phyloP scores from a whole-genome alignment of 2,888 invertebrate species.

The Mechanitis messenoides region DNA sequence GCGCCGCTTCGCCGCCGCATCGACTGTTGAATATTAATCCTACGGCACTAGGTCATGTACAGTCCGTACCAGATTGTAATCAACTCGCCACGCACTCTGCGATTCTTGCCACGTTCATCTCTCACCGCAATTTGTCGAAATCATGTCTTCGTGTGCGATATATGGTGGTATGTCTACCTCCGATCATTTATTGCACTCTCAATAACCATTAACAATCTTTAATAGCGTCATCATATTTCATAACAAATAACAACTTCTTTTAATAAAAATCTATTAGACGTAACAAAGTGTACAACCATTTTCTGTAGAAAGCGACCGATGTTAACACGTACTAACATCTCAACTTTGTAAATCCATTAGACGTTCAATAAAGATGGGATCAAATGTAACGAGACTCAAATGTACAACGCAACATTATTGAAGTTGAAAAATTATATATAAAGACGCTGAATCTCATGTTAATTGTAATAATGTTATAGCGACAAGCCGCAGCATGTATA shows the following conservation, averaged over 20 bases:
- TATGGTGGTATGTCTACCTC: not conserved
- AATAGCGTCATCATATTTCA: no score
- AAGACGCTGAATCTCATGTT: constrained; percentile 1
- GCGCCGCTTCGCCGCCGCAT: constrained; percentile 53
- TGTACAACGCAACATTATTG: constrained; percentile 18
- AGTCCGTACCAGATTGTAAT: constrained; percentile 54
- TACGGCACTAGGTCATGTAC: constrained; percentile 66
- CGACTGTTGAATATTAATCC: constrained; percentile 63
- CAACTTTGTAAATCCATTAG: constrained; percentile 2
- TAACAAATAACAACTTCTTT: no score
- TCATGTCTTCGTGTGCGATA: constrained; percentile 15
- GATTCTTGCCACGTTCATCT: constrained; percentile 33
- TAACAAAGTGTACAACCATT: not conserved
- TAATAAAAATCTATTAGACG: not conserved
- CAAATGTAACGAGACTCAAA: constrained; percentile 21
- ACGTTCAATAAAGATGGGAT: constrained; percentile 10
- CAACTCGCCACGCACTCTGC: constrained; percentile 45
- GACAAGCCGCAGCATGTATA: constrained; percentile 25
- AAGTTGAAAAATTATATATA: constrained; percentile 32
- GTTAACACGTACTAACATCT: constrained; percentile 5
- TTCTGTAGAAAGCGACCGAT: not conserved
- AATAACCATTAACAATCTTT: no score
- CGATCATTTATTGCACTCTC: no score
- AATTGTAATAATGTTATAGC: constrained; percentile 34
- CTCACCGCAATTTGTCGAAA: constrained; percentile 22